A percentile compares a stretch with the other conserved stretches of the same genome.
phyloP scores from a whole-genome alignment of 1,140 invertebrate species.

The Caenorhabditis latens region DNA sequence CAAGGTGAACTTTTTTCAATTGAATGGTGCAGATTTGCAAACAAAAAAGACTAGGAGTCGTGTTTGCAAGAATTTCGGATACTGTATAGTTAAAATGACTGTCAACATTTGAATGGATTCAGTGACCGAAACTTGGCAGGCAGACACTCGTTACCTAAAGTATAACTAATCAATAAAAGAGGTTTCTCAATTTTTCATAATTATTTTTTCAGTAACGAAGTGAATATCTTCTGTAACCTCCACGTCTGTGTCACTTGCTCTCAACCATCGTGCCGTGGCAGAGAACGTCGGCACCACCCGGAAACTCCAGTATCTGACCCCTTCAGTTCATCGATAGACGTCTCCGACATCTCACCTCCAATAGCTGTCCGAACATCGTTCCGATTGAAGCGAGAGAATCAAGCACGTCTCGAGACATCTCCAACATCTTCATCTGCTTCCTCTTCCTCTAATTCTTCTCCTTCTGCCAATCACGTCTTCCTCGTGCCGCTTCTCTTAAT shows the following conservation, averaged over 20 bases:
- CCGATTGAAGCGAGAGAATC: slow-evolving; percentile 48
- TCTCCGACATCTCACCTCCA: slow-evolving; percentile 12
- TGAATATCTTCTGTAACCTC: slow-evolving; percentile 70
- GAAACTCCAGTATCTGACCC: background rate
- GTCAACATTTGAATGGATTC: too few species aligned
- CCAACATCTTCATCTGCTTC: background rate
- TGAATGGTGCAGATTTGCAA: too few species aligned
- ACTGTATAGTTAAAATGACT: too few species aligned
- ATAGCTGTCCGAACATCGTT: slow-evolving; percentile 58
- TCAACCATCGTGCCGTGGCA: slow-evolving; percentile 31
- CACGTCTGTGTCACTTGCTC: slow-evolving; percentile 62
- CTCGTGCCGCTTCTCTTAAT: background rate
- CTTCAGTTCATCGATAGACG: slow-evolving; percentile 2
- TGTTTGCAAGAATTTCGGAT: too few species aligned
- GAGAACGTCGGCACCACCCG: slow-evolving; percentile 22
- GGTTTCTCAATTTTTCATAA: too few species aligned
- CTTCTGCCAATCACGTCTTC: slow-evolving; percentile 32
- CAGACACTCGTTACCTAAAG: too few species aligned
- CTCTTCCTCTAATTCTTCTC: background rate
- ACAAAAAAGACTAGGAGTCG: too few species aligned
- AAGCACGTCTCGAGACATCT: slow-evolving; percentile 35
- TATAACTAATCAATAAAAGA: too few species aligned
- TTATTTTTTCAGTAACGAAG: slow-evolving; percentile 67
- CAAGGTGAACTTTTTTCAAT: too few species aligned
- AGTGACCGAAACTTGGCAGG: too few species aligned